Base-by-base conservation (phyloP, 2,797 vertebrate genomes). In the Menidia menidia region DNA sequence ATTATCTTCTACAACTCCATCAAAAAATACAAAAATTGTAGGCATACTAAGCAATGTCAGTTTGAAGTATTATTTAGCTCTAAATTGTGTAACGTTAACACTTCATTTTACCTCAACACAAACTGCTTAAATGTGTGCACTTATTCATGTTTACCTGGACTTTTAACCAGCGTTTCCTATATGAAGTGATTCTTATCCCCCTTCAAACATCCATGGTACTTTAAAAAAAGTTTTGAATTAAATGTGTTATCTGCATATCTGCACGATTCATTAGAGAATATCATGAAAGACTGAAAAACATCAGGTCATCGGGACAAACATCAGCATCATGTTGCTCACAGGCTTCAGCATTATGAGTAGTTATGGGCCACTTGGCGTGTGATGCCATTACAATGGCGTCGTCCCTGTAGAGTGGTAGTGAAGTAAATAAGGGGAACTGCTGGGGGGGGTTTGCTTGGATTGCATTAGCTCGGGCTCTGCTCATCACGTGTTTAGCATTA, bases 401-500 rank as follows among this genome's bases (percentile, higher is more conserved):
- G 57, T 75, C 32, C 19, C 48, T 19, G 19, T 50, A n/a, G 13
- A 71, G 80, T 69, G 43, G 41, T 60, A 25, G 66, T 60, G 59
- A 15, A 72, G 61, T 44, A 35, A 50, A 85, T 84, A 91, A 94
- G 86, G 91, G 94, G 92, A 95, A 95, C 90, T 92, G 83, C 60
- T 55, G 81, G 25, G 25, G 25, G 44, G 89, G 93, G 85, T 74
- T 93, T 94, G 88, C 94, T 92, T 72, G 71, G 84, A 92, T 94
- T 94, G 92, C 94, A 94, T 92, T 92, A 93, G 82, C 71, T 60
- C 58, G 78, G 59, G 82, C 85, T 60, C 74, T 75, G 88, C 67
- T 87, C 60, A 87, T 94, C 94, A 94, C 93, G 87, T 94, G 94
- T 70, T 79, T 13, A 65, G 66, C 64, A 52, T 92, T 92, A 91